Evolutionary conservation across 2,888 invertebrate species (phyloP).

Genomic region (Liopterus haemorrhoidalis): DNA sequence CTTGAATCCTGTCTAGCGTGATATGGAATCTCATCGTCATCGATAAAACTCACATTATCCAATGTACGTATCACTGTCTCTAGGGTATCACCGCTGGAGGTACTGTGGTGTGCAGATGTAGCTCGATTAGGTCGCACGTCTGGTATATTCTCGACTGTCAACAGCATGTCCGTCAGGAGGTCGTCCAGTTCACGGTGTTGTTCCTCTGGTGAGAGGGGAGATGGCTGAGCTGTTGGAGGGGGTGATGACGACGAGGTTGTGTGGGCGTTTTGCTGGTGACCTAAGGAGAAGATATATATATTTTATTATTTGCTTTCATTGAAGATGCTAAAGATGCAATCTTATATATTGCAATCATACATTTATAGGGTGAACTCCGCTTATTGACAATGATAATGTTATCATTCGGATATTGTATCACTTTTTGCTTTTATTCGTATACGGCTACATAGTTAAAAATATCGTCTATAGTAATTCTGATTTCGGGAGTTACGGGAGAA

Average conservation of each 20-base stretch:
- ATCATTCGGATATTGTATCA: too few species aligned
- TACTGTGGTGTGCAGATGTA: conserved; percentile 34
- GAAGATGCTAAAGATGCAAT: too few species aligned
- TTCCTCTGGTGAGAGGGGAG: conserved; percentile 47
- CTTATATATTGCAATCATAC: too few species aligned
- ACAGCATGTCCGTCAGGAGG: conserved; percentile 78
- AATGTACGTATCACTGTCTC: conserved; percentile 45
- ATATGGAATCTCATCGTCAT: conserved; percentile 71
- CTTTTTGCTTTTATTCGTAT: too few species aligned
- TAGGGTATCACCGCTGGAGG: conserved; percentile 38
- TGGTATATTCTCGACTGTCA: conserved; percentile 79
- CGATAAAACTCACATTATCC: conserved; percentile 33
- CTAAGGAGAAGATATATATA: conserved; percentile 37
- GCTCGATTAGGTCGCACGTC: conserved; percentile 45
- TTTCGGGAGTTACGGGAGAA: too few species aligned
- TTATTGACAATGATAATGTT: too few species aligned
- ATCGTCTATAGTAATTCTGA: too few species aligned
- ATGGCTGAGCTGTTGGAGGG: conserved; percentile 45
- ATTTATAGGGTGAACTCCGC: too few species aligned
- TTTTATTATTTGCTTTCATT: too few species aligned
- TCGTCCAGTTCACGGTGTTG: conserved; percentile 73
- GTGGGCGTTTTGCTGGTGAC: conserved; percentile 47
- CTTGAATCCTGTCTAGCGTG: conserved; percentile 85
- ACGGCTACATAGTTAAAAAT: too few species aligned
- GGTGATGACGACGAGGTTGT: conserved; percentile 44